Percentiles rank a stretch among this genome's conserved stretches.
Conservation (phyloP, 2,888 invertebrate genomes). For the Drosophila rellima region DNA sequence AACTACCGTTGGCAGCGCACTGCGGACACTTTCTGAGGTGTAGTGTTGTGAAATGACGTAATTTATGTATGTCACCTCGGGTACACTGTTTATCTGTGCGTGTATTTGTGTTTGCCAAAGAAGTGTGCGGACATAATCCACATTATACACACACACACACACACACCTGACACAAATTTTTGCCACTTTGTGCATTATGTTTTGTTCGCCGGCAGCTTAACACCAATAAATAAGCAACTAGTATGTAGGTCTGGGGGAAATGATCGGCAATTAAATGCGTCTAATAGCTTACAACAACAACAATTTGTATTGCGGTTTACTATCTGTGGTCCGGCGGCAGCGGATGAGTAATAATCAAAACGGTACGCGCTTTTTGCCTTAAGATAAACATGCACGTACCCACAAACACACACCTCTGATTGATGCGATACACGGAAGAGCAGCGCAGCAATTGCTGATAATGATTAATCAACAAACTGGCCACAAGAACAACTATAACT, state of each 20-base stretch:
- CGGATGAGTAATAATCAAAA: conserved; percentile 60
- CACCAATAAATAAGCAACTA: conserved; percentile 60
- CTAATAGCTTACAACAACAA: conserved; percentile 55
- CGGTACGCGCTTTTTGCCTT: conserved; percentile 50
- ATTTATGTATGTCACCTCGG: conserved; percentile 66
- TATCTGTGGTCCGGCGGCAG: conserved; percentile 24
- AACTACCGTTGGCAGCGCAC: conserved; percentile 21
- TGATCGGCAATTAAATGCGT: conserved; percentile 61
- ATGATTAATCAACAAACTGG: conserved; percentile 59
- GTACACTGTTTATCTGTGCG: background rate
- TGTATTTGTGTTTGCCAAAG: conserved; percentile 48
- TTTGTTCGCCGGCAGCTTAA: conserved; percentile 56
- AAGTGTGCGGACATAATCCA: conserved; percentile 54
- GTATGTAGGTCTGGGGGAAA: conserved; percentile 54
- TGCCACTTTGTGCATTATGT: conserved; percentile 51
- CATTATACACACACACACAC: conserved; percentile 36
- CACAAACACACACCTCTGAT: conserved; percentile 39
- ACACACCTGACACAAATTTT: conserved; percentile 63
- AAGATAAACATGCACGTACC: conserved; percentile 53
- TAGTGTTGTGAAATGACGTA: conserved; percentile 72
- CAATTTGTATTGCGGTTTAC: conserved; percentile 61
- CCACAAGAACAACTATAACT: conserved; percentile 43
- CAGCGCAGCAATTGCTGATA: conserved; percentile 42
- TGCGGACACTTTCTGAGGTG: conserved; percentile 29
- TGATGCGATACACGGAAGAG: conserved; percentile 62